Percentiles rank a stretch among this genome's conserved stretches.
phyloP scores from a whole-genome alignment of 1,140 invertebrate species.

The Hylyphantes graminicola region DNA sequence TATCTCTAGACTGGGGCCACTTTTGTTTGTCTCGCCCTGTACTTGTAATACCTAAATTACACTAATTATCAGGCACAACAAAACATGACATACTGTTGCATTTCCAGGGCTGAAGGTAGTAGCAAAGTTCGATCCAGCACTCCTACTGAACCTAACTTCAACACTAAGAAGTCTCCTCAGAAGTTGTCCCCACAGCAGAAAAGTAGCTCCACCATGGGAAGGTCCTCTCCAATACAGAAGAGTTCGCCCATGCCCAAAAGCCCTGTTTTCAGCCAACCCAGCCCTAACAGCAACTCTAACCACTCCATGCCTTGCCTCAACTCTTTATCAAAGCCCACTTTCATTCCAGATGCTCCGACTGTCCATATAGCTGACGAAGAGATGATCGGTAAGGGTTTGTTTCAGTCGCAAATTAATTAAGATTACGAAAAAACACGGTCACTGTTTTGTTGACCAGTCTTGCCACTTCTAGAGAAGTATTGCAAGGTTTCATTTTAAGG shows the following conservation, averaged over 20 bases:
- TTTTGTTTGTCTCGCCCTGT: no score
- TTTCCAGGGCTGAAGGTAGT: conserved; percentile 63
- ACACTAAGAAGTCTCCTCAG: conserved; percentile 71
- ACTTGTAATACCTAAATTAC: no score
- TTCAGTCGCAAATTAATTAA: not conserved
- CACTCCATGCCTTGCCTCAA: conserved; percentile 58
- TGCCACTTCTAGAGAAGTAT: no score
- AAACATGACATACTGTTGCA: not conserved
- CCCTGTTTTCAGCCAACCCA: conserved; percentile 15
- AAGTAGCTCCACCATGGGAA: conserved; percentile 26
- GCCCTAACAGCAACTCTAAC: conserved; percentile 46
- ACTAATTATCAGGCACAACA: no score
- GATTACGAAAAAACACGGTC: no score
- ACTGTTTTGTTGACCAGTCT: no score
- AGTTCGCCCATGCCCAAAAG: conserved; percentile 52
- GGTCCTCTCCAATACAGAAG: conserved; percentile 59
- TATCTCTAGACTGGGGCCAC: no score
- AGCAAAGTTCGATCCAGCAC: conserved; percentile 61
- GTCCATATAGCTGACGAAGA: not conserved
- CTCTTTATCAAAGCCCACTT: not conserved
- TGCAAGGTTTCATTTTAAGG: no score
- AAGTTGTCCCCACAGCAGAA: conserved; percentile 64
- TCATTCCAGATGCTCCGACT: conserved; percentile 20
- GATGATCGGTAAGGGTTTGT: conserved; percentile 11
- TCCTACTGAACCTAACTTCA: conserved; percentile 65